Conservation (phyloP, 2,113 vertebrate genomes). For the Periophthalmodon schlosseri region DNA sequence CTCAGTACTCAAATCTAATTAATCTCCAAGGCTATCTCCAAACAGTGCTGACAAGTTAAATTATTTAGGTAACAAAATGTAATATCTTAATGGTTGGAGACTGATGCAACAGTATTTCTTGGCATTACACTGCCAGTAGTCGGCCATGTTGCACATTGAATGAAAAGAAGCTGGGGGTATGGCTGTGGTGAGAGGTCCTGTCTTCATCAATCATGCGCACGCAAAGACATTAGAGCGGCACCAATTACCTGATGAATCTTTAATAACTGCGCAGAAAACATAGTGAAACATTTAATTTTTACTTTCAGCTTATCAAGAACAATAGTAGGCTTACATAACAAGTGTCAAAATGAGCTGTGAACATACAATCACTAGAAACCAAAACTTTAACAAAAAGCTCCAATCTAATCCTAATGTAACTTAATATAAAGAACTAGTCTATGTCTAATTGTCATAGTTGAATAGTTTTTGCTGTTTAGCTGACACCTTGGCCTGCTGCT, state of each 20-base stretch:
- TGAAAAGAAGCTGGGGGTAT: constrained; percentile 25
- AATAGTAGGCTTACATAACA: no score
- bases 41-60: not conserved
- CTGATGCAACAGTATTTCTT: not conserved
- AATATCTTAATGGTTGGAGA: not conserved
- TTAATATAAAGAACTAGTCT: not conserved
- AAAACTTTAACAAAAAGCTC: no score
- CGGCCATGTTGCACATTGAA: constrained; percentile 52
- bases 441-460: not conserved
- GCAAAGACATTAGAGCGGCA: constrained; percentile 3
- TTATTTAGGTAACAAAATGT: constrained; percentile 1
- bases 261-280: not conserved
- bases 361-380: not conserved
- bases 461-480: not conserved
- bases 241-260: not conserved
- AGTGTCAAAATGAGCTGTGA: no score
- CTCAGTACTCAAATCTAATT: not conserved
- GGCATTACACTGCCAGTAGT: constrained; percentile 17
- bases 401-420: no score
- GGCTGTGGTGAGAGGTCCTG: constrained; percentile 30
- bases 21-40: not conserved
- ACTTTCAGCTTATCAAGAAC: not conserved
- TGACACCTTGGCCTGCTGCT: constrained; percentile 49
- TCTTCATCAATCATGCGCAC: constrained; percentile 26
- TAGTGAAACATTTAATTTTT: not conserved